These are phyloP conservation scores for Chelmon rostratus DNA, from an alignment of 2,797 vertebrate genomes.

Conservation along the genomic window DNA sequence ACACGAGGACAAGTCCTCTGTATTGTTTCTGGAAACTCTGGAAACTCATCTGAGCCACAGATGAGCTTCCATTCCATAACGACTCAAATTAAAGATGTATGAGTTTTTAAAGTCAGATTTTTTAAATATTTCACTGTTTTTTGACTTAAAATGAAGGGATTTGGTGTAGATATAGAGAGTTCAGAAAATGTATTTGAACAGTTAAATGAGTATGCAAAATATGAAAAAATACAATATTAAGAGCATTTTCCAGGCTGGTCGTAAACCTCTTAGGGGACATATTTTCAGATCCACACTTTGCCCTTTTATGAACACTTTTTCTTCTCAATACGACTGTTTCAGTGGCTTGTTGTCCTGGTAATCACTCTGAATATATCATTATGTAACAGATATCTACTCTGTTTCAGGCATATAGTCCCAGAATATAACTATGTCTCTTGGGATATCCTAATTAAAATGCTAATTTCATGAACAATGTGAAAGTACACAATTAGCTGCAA, in stretches of 20 bases:
- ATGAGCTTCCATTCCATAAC: background rate
- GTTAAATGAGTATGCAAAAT: background rate
- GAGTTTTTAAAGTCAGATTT: background rate
- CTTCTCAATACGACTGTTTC: constrained; percentile 9
- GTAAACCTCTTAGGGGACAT: background rate
- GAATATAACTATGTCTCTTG: constrained; percentile 64
- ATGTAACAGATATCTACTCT: constrained; percentile 67
- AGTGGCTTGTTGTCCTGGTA: constrained; percentile 31
- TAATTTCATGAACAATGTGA: constrained; percentile 77
- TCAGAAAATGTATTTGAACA: background rate
- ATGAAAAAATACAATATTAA: background rate
- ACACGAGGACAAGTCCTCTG: background rate
- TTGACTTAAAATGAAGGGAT: background rate
- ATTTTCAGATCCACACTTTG: background rate
- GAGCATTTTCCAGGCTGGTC: background rate
- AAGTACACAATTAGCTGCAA: constrained; percentile 79
- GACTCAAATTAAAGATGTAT: background rate
- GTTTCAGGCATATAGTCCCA: constrained; percentile 59
- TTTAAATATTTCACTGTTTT: background rate
- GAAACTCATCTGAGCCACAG: background rate
- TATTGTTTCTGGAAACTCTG: no score
- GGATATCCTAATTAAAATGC: constrained; percentile 80
- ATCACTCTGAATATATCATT: constrained; percentile 58
- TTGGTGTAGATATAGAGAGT: background rate
- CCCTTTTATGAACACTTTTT: background rate